phyloP scores from a whole-genome alignment of 1,140 invertebrate genomes.

The Agraylea sexmaculata region DNA sequence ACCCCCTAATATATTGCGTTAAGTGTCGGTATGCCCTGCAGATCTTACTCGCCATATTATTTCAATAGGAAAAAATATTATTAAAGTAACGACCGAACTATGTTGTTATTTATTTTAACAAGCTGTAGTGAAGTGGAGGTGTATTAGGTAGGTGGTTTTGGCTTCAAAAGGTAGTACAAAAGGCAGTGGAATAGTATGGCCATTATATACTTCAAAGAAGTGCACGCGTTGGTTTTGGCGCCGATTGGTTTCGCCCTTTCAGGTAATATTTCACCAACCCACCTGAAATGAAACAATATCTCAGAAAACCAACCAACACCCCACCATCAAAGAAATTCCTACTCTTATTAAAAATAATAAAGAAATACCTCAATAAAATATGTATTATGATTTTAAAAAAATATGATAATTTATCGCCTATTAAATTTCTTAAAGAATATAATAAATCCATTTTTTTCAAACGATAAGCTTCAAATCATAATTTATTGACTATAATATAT shows the following conservation, averaged over 20 bases:
- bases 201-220: slow-evolving; percentile 17
- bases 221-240: slow-evolving; percentile 1
- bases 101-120: slow-evolving; percentile 1
- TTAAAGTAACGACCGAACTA: neutral
- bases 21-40: slow-evolving; percentile 1
- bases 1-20: slow-evolving; percentile 5
- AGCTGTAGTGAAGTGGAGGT: neutral
- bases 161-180: slow-evolving; percentile 8
- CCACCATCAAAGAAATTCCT: too few relatives aligned
- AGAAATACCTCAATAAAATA: too few relatives aligned
- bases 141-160: neutral
- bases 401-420: too few relatives aligned
- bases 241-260: slow-evolving; percentile 6
- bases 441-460: too few relatives aligned
- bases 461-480: too few relatives aligned
- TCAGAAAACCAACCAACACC: too few relatives aligned
- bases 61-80: neutral
- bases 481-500: too few relatives aligned
- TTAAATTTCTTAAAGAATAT: too few relatives aligned
- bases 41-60: slow-evolving; percentile 5
- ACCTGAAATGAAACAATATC: slow-evolving; percentile 5
- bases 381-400: too few relatives aligned
- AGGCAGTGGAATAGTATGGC: slow-evolving; percentile 11
- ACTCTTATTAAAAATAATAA: too few relatives aligned
- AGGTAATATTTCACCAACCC: slow-evolving; percentile 1